phyloP scores from a whole-genome alignment of 2,113 vertebrate species.

The Bos indicus region DNA sequence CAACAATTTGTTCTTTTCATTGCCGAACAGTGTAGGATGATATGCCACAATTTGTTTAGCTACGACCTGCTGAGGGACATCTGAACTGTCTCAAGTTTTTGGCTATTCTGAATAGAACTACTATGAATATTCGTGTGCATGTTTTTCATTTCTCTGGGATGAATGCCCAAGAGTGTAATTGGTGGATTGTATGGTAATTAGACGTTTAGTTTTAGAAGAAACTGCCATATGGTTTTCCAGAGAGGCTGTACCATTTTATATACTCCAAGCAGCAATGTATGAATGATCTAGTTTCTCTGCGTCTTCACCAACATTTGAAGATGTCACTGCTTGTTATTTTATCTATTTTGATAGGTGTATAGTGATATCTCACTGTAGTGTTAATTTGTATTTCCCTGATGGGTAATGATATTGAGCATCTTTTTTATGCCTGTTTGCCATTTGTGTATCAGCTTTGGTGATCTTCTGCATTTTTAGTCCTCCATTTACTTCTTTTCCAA shows the following conservation, averaged over 20 bases:
- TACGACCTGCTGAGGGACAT: not conserved
- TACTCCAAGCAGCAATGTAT: not conserved
- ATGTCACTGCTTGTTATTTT: not conserved
- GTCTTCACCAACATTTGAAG: not conserved
- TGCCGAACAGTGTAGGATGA: not conserved
- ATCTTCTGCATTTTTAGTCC: not conserved
- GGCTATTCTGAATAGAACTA: not conserved
- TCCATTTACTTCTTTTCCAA: not conserved
- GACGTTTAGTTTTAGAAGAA: slow-evolving; percentile 26
- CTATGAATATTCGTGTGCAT: not conserved
- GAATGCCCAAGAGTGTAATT: not conserved
- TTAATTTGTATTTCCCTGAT: not conserved
- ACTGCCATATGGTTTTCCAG: not conserved
- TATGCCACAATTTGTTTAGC: not conserved
- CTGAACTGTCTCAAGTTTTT: not conserved
- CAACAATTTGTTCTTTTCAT: not conserved
- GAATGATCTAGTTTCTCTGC: not conserved
- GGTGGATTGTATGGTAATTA: not conserved
- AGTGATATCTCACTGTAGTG: not conserved
- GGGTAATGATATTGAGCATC: not conserved
- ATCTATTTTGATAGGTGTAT: not conserved
- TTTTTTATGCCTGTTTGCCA: not conserved
- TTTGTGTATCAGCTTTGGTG: not conserved
- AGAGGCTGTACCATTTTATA: not conserved
- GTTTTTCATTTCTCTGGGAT: slow-evolving; percentile 17